Evolutionary conservation across 1,140 invertebrate genomes (phyloP), one percentile per base, ranked within the genome.

Genomic region (Macrobrachium nipponense): DNA sequence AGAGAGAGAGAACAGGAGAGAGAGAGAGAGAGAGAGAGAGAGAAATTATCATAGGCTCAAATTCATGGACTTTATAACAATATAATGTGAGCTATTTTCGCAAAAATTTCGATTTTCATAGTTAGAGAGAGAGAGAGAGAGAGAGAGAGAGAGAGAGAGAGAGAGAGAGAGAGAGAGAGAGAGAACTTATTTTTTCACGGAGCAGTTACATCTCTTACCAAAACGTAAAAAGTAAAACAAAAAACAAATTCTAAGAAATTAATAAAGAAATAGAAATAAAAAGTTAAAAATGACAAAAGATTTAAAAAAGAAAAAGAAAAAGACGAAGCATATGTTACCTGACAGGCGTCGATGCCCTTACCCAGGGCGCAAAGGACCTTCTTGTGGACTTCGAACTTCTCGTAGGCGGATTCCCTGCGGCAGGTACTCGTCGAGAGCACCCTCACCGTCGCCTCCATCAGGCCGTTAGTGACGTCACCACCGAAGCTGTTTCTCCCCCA

Each of bases 401-500:
- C 10, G n/a, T 80, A 80, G 15, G 18, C 20, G 51, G 79, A 66
- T 7, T 18, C 17, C n/a, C 43, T 80, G 7, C 79, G 79, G 64
- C 79, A 80, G 10, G 23, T n/a, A 10, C 68, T 66, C 14, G n/a
- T 80, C 8, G 79, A 68, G 27, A 68, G 20, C 61, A 80, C 79
- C 12, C 0, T 44, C 61, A 80, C 79, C 11, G 61, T 80, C 36
- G 36, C 62, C 36, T 80, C 79, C 27, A 66, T 61, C 20, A 80
- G 79, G 23, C 15, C 62, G 0, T 80, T n/a, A 14, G 61, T 18
- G n/a, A 80, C 12, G 1, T 23, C 7, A 7, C 79, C 79, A 2
- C 27, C 36, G 18, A 66, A 80, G 18, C 14, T 80, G 79, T 80
- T 51, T 4, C 64, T 64, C 27, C 79, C 79, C 79, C 79, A 80